Percentiles rank a stretch among this genome's conserved stretches.
phyloP scores from a whole-genome alignment of 2,888 invertebrate genomes.

The Melanchra persicariae region DNA sequence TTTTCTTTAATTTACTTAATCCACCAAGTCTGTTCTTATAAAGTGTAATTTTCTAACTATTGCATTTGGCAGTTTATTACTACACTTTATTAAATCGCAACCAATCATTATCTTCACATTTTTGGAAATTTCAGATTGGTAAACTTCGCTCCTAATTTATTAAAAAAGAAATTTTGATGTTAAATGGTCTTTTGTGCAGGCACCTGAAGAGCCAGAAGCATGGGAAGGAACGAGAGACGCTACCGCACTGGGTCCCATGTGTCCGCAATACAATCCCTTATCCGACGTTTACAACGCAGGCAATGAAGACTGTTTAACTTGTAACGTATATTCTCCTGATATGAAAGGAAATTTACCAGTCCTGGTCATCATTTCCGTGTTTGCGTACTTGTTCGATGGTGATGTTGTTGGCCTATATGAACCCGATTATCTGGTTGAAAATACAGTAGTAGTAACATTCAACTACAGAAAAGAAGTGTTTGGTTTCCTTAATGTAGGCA shows the following conservation, averaged over 20 bases:
- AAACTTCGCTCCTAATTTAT: not conserved
- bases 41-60: no score
- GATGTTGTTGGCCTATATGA: constrained; percentile 85
- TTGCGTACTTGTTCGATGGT: constrained; percentile 72
- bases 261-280: constrained; percentile 75
- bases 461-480: constrained; percentile 89
- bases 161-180: not conserved
- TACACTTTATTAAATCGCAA: no score
- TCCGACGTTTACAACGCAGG: constrained; percentile 62
- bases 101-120: no score
- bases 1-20: not conserved
- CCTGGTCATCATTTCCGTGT: constrained; percentile 77
- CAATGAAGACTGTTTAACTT: constrained; percentile 76
- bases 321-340: constrained; percentile 76
- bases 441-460: constrained; percentile 88
- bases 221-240: constrained; percentile 80
- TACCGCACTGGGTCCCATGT: constrained; percentile 73
- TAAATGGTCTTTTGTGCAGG: constrained; percentile 64
- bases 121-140: not conserved
- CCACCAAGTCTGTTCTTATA: no score
- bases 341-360: constrained; percentile 66
- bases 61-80: no score
- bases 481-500: constrained; percentile 89
- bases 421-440: constrained; percentile 89
- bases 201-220: constrained; percentile 69